Evolutionary conservation across 2,113 vertebrate genomes (phyloP).

Genomic region (Drymodes brunneopygia): DNA sequence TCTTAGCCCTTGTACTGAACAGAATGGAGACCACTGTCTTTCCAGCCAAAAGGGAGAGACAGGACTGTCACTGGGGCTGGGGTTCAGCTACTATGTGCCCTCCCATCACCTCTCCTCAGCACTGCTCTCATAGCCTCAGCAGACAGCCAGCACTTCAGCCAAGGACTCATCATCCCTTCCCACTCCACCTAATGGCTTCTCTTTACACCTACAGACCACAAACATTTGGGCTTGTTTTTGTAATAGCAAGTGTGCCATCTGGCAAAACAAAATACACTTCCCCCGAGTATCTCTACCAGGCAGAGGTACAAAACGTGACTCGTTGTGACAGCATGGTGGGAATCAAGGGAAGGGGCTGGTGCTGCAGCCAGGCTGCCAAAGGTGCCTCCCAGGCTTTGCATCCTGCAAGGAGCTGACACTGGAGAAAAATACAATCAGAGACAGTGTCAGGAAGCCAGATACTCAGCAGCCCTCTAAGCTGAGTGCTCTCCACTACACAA

Average conservation of each 20-base stretch:
- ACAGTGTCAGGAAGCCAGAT: background rate
- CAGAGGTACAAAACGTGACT: background rate
- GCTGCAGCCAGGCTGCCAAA: background rate
- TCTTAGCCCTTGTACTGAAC: background rate
- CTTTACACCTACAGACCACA: slow-evolving; percentile 41
- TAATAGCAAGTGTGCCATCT: background rate
- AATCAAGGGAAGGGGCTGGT: background rate
- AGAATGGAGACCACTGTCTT: background rate
- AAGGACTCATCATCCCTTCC: background rate
- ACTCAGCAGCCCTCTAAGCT: accelerated
- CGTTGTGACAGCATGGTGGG: background rate
- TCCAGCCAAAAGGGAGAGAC: background rate
- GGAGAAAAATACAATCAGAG: background rate
- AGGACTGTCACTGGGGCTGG: background rate
- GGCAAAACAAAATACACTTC: background rate
- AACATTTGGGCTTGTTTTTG: slow-evolving; percentile 40
- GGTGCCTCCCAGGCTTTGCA: background rate
- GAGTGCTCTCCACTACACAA: background rate
- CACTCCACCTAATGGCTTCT: background rate
- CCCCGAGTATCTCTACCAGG: background rate
- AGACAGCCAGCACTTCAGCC: background rate
- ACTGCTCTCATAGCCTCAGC: background rate
- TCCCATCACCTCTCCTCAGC: background rate
- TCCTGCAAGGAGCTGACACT: background rate
- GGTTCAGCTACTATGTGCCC: background rate